Evolutionary conservation across 2,113 vertebrate genomes (phyloP).

Genomic region (Grammomys dolichurus): DNA sequence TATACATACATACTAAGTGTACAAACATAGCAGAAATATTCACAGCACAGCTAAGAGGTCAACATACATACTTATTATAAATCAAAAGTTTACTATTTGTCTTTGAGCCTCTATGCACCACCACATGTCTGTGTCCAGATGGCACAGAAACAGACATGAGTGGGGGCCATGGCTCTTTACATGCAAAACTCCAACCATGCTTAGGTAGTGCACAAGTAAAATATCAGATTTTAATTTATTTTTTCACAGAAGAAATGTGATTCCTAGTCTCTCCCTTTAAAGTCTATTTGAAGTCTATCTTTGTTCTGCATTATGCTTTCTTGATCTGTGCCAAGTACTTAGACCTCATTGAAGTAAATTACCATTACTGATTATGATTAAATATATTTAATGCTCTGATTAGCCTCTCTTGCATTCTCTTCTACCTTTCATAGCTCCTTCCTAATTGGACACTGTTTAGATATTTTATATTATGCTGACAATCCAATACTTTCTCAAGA

Average conservation of each 20-base stretch:
- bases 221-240: neutral
- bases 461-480: constrained; percentile 29
- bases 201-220: neutral
- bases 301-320: constrained; percentile 60
- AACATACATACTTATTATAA: neutral
- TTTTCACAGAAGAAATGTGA: constrained; percentile 66
- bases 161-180: neutral
- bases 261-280: neutral
- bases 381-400: constrained; percentile 43
- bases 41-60: neutral
- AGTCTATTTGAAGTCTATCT: constrained; percentile 62
- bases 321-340: constrained; percentile 60
- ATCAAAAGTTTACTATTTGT: neutral
- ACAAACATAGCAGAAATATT: neutral
- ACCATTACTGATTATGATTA: constrained; percentile 71
- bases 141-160: neutral
- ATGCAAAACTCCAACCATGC: neutral
- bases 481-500: constrained; percentile 18
- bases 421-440: constrained; percentile 66
- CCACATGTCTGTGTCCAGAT: neutral
- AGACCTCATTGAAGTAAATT: constrained; percentile 69
- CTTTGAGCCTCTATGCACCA: neutral
- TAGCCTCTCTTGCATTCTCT: constrained; percentile 49
- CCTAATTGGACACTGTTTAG: constrained; percentile 45
- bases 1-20: neutral